Percentiles rank a stretch among this genome's conserved stretches.
Conservation (phyloP, 1,140 invertebrate species). For the Cotesia typhae region DNA sequence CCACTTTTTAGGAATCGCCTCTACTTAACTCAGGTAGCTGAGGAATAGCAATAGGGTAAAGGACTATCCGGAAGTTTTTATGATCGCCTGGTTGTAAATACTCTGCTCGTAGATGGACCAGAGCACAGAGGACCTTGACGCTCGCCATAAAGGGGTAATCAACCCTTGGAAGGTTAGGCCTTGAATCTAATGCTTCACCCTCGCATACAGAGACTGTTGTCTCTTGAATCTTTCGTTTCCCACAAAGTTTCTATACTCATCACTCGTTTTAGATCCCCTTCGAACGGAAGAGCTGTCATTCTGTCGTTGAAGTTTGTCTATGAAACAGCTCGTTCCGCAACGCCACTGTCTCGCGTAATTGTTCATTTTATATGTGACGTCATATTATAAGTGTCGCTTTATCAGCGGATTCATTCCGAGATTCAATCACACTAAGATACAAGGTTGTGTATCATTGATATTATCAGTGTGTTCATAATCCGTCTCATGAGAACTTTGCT, state of each 20-base stretch:
- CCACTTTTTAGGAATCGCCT: neutral
- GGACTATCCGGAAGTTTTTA: constrained; percentile 14
- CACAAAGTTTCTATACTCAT: constrained; percentile 27
- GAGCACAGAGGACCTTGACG: constrained; percentile 52
- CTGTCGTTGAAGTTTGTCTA: constrained; percentile 59
- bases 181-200: constrained; percentile 48
- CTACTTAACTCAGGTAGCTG: too few relatives aligned
- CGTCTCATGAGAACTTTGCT: too few relatives aligned
- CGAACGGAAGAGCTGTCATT: constrained; percentile 52
- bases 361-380: neutral
- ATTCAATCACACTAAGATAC: too few relatives aligned
- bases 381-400: constrained; percentile 8
- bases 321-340: constrained; percentile 47
- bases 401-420: neutral
- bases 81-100: neutral
- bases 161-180: constrained; percentile 54
- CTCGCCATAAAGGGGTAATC: constrained; percentile 64
- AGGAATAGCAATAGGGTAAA: neutral
- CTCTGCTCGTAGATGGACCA: constrained; percentile 4
- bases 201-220: constrained; percentile 24
- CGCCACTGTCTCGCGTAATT: constrained; percentile 17
- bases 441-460: too few relatives aligned
- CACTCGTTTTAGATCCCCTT: constrained; percentile 37
- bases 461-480: too few relatives aligned
- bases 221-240: constrained; percentile 26